These are phyloP conservation scores for Typhlichthys eigenmanni DNA, from an alignment of 2,797 vertebrate genomes.

Conservation along the genomic window DNA sequence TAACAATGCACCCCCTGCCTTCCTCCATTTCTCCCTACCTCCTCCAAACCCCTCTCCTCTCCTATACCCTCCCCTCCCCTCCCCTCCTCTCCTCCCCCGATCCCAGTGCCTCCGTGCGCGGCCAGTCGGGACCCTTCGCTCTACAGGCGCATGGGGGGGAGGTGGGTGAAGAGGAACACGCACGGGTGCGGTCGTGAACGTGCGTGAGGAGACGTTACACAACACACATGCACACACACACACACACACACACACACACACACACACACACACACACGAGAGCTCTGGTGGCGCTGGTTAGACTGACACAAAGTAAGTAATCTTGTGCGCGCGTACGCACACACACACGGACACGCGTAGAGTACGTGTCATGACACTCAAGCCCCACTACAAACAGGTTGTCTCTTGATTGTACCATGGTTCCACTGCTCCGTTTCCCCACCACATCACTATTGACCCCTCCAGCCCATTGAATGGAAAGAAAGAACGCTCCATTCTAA, in stretches of 20 bases:
- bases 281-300: constrained; percentile 50
- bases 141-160: too few species aligned
- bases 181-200: not conserved
- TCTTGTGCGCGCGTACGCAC: constrained; percentile 1
- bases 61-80: constrained; percentile 25
- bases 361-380: constrained; percentile 36
- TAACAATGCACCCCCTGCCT: constrained; percentile 75
- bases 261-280: not conserved
- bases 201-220: constrained; percentile 4
- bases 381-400: constrained; percentile 42
- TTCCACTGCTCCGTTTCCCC: constrained; percentile 46
- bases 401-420: constrained; percentile 50
- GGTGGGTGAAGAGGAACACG: not conserved
- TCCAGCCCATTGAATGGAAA: constrained; percentile 23
- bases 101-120: not conserved
- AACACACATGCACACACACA: not conserved
- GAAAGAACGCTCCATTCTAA: constrained; percentile 44
- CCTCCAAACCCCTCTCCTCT: constrained; percentile 13
- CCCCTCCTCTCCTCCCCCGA: constrained; percentile 46
- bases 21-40: constrained; percentile 36
- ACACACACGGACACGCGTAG: constrained; percentile 19
- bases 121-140: too few species aligned
- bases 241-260: not conserved
- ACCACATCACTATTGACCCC: constrained; percentile 53
- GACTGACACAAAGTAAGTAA: constrained; percentile 33